Conservation (phyloP, 2,888 invertebrate genomes). For the Epicampocera succincta region DNA sequence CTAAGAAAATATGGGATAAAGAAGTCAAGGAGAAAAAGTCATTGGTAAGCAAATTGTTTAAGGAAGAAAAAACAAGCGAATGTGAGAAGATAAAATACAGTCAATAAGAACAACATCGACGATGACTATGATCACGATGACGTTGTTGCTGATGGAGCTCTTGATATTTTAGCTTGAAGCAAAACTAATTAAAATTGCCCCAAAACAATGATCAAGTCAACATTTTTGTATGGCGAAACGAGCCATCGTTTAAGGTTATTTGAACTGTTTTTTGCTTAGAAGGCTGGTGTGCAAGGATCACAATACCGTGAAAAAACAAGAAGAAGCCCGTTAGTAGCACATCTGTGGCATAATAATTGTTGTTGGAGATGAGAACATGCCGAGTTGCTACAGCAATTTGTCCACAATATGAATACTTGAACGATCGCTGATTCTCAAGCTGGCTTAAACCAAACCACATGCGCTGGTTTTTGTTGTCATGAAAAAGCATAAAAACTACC, state of each 20-base stretch:
- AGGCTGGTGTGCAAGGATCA: conserved; percentile 36
- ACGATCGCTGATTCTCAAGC: no score
- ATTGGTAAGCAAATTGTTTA: conserved; percentile 68
- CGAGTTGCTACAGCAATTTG: neutral
- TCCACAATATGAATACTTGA: no score
- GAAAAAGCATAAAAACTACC: no score
- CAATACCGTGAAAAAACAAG: conserved; percentile 7
- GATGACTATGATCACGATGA: conserved; percentile 54
- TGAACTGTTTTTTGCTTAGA: conserved; percentile 15
- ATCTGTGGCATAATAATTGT: conserved; percentile 49
- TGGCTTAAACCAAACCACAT: no score
- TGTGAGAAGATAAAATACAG: conserved; percentile 29
- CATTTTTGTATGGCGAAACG: conserved; percentile 12
- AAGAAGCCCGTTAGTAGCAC: conserved; percentile 60
- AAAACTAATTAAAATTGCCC: conserved; percentile 81
- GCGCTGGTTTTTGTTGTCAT: no score
- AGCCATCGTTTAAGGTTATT: conserved; percentile 54
- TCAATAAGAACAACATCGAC: conserved; percentile 29
- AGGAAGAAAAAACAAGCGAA: conserved; percentile 41
- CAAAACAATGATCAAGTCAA: conserved; percentile 74
- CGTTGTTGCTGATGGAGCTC: conserved; percentile 57
- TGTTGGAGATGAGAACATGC: neutral
- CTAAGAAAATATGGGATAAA: conserved; percentile 22
- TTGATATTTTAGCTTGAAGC: conserved; percentile 75
- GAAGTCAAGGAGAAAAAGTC: conserved; percentile 54